Base-by-base conservation (phyloP, 2,797 vertebrate species). In the Liparis tanakae region DNA sequence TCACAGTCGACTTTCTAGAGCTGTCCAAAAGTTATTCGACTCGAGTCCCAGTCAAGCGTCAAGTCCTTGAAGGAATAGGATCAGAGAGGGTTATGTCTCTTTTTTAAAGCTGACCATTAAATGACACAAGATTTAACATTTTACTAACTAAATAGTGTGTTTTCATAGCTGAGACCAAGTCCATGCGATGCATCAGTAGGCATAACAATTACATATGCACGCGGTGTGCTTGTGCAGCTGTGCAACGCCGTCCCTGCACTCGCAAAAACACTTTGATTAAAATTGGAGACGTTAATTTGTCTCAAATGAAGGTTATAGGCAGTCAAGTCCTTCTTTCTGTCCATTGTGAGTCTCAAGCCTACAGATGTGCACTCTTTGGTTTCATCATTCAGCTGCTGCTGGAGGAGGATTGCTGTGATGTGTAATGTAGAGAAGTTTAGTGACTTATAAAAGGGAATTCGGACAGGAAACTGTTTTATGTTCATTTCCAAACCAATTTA, bases 311-410 rank as follows among this genome's bases (percentile, higher is more conserved):
- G 25, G 25, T 10, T 48, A 1, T 15, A 10, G 30, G 5, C 12
- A 70, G 48, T 36, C 33, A 57, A 43, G 30, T 41, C n/a, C 7
- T 48, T 9, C 53, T 37, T 79, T 73, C 58, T 68, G 9, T 50
- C 6, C 15, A 13, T 37, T 44, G n/a, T 22, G 37, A 54, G 50
- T 10, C 10, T 22, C 20, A 51, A 6, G 20, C 50, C 50, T 13
- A 51, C 50, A 51, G 46, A 22, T 55, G 10, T 46, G 14, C 17
- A 30, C 39, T 64, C 33, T 20, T 54, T 43, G 34, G 48, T 48
- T 51, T 20, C 12, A 51, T 56, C 13, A 43, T 15, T 22, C 33
- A 68, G 12, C 13, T 13, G 25, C 20, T 13, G 46, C 70, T 53
- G 33, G 33, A 50, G 50, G 15, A 30, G 25, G 34, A 54, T 53